phyloP scores from a whole-genome alignment of 2,888 invertebrate species.

The Platerodrilus igneus region DNA sequence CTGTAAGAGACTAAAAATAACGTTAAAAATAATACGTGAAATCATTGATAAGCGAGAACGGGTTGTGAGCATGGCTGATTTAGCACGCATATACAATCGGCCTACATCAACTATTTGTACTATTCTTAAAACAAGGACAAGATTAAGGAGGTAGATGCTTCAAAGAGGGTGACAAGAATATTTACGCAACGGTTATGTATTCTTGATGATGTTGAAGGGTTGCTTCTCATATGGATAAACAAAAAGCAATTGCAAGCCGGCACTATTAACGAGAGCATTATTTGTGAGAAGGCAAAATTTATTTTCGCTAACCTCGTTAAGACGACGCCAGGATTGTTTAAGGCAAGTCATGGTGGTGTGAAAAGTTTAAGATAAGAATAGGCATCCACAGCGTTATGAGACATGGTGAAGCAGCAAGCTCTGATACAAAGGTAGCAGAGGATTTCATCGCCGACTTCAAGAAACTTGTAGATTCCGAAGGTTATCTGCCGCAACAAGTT shows the following conservation, averaged over 20 bases:
- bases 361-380: background rate
- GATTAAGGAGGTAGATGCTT: slow-evolving; percentile 18
- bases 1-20: too few relatives aligned
- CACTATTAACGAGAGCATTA: slow-evolving; percentile 6
- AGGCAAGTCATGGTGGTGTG: background rate
- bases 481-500: too few relatives aligned
- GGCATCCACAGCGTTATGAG: slow-evolving; percentile 10
- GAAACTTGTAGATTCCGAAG: background rate
- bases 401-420: slow-evolving; percentile 6
- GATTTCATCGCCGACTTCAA: background rate
- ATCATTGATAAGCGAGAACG: too few relatives aligned
- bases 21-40: too few relatives aligned
- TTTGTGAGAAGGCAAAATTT: slow-evolving; percentile 21
- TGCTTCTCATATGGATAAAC: slow-evolving; percentile 23
- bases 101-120: too few relatives aligned
- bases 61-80: too few relatives aligned
- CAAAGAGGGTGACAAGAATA: slow-evolving; percentile 22
- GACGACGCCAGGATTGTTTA: background rate
- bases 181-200: slow-evolving; percentile 18
- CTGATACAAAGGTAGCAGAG: slow-evolving; percentile 6
- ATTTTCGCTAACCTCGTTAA: slow-evolving; percentile 19
- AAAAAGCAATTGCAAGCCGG: slow-evolving; percentile 21
- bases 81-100: too few relatives aligned
- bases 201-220: slow-evolving; percentile 23
- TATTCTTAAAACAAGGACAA: too few relatives aligned